Percentiles rank a stretch among this genome's conserved stretches.
Conservation (phyloP, 2,113 vertebrate species). For the Actenoides hombroni region DNA sequence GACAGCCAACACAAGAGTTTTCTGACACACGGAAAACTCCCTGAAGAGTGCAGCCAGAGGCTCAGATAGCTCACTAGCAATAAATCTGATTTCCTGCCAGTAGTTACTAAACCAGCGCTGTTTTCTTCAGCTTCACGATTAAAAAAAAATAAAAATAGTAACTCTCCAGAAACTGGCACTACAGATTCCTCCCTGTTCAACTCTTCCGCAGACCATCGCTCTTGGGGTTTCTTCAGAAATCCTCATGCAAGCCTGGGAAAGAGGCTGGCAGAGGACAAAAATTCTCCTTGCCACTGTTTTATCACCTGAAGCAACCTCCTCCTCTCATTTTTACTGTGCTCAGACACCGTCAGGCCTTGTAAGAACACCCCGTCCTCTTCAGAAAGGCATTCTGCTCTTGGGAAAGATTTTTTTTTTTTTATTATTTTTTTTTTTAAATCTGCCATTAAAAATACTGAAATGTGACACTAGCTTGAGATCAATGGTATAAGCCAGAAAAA, state of each 20-base stretch:
- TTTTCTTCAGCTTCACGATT: background rate
- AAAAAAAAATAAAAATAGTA: background rate
- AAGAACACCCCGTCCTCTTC: background rate
- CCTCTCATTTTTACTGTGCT: background rate
- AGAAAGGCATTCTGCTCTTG: background rate
- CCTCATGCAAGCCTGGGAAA: background rate
- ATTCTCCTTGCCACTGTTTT: background rate
- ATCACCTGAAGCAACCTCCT: background rate
- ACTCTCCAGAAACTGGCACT: background rate
- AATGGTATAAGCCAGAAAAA: background rate
- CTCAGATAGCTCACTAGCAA: background rate
- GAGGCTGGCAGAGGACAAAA: background rate
- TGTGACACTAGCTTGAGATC: background rate
- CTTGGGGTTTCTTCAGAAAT: background rate
- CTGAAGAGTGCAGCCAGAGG: background rate
- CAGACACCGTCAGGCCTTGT: background rate
- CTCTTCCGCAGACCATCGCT: background rate
- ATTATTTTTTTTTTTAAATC: background rate
- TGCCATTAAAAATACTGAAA: background rate
- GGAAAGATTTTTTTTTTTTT: background rate
- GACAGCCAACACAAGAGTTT: background rate
- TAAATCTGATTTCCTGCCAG: background rate
- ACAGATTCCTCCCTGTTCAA: background rate
- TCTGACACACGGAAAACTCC: background rate
- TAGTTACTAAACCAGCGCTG: background rate